Evolutionary conservation across 2,888 invertebrate genomes (phyloP), one percentile per base, ranked within the genome.

Genomic region (Amblyjoppa proteus): DNA sequence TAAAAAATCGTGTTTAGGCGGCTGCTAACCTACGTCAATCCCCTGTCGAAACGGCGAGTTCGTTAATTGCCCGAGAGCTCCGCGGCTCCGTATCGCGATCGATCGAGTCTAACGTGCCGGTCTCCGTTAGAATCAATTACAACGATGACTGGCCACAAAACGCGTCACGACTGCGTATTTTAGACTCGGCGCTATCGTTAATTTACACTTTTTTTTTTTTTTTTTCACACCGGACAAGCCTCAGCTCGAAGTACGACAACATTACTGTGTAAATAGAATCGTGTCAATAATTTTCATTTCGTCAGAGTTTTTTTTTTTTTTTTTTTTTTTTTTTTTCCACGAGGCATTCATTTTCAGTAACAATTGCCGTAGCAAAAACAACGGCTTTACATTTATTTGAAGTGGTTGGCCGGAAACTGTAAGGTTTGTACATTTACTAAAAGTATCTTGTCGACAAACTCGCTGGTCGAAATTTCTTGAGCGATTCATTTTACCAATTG

Each of bases 121-220:
- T 87, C 53, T 84, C 88, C 90, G 90, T 88, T 91, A 88, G 91
- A 92, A 92, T 92, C 92, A 92, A 92, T 92, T 92, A 92, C 90
- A 89, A 91, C 88, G 90, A 91, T 91, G 91, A 91, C 90, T 90
- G 89, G 91, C 90, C 88, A 87, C 16, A 45, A 84, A 84, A 85
- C 85, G 82, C 87, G 88, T 88, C 88, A 89, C 80, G 89, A 89
- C 87, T 88, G 56, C 45, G 77, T 16, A 38, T 51, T 56, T 77
- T 25, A 68, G 41, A 31, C 28, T 16, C 28, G 20, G 16, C 16
- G 69, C 25, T 69, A 28, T 49, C 6, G 25, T 28, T 66, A 31
- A 31, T 38, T 66, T 2, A 38, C 13, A 49, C 13, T 7, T n/a
- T 9, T 61, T 74, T 16, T 28, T 74, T 58, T 41, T 73, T 38